Evolutionary conservation across 2,888 invertebrate genomes (phyloP), one percentile per base, ranked within the genome.

Genomic region (Limenitis camilla): DNA sequence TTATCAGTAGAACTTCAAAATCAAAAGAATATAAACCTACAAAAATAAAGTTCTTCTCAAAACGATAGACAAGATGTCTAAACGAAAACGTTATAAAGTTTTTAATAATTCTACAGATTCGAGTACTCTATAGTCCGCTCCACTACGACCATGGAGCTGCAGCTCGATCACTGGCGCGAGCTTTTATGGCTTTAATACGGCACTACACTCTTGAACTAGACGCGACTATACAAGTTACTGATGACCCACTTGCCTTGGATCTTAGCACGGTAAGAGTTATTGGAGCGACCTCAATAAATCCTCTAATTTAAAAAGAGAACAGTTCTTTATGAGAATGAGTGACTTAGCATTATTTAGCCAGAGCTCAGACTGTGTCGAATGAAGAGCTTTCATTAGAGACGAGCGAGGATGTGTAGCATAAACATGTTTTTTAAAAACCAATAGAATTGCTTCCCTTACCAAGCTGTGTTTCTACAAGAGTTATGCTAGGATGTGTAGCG

Each of bases 81-180:
- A 2, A 19, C 19, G 3, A 19, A 2, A 19, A 19, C n/a, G 19
- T 19, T 19, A 39, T 4, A 39, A 39, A 39, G 35, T 19, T 28
- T 7, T 33, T 7, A 4, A 33, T 33, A 9, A 39, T 28, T 43
- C 56, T 61, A 0, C 55, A 81, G 79, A 64, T 81, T 0, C 60
- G 71, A 54, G 81, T 74, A 0, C 59, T 84, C 7, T 83, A 83
- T 69, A 81, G 83, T 54, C 81, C 81, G 0, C 53, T 83, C 5
- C 82, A 86, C 58, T 59, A 60, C 1, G 85, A 85, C 61, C 48
- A 64, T 4, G 65, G 69, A 0, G 76, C 82, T 0, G 77, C 81
- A 0, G 73, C 81, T 2, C 68, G 85, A 1, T 77, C 85, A 0
- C 40, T 85, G 2, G 78, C 79, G 0, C 72, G 81, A 0, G 71